Evolutionary conservation across 2,888 invertebrate genomes (phyloP), one percentile per base, ranked within the genome.

Genomic region (Pristionchus japonicus): DNA sequence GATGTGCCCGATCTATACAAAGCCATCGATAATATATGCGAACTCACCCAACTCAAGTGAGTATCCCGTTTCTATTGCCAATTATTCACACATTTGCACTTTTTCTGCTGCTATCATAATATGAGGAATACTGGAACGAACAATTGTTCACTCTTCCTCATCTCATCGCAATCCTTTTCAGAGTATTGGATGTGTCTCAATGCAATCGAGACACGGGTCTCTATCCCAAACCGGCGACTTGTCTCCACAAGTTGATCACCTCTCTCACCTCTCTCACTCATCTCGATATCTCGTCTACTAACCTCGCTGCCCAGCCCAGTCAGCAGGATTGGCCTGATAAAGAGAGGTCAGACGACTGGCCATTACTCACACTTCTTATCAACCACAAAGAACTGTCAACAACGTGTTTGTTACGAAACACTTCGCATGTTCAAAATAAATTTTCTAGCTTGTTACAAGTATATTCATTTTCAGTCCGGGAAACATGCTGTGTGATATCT

Each of bases 211-310:
- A 96, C 80, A 96, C 96, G 91, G 97, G 97, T 9, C 96, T 96
- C 90, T 98, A 96, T 95, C 95, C 96, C 57, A 96, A 96, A 92
- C 97, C 97, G 4, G 97, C 97, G 95, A 96, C 96, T 90, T 95
- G 96, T 49, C 95, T 99, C 67, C 95, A 96, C 37, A 96, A 96
- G 91, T 95, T 99, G 61, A 96, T 98, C 20, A 96, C 96, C 86
- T 96, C 96, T 94, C 95, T 99, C 92, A 97, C 97, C 0, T 95
- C 96, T 86, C 95, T 99, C 89, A 96, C 96, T 70, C 97, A 97
- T 40, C 95, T 99, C 92, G 98, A 99, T 95, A 97, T 99, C 94
- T 98, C 98, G 6, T 98, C 98, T 23, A 98, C 98, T 31, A 98
- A 99, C 95, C 95, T 99, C 90, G 97, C 98, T 67, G 97, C 98